phyloP scores from a whole-genome alignment of 2,113 vertebrate genomes.

The Nothobranchius furzeri region DNA sequence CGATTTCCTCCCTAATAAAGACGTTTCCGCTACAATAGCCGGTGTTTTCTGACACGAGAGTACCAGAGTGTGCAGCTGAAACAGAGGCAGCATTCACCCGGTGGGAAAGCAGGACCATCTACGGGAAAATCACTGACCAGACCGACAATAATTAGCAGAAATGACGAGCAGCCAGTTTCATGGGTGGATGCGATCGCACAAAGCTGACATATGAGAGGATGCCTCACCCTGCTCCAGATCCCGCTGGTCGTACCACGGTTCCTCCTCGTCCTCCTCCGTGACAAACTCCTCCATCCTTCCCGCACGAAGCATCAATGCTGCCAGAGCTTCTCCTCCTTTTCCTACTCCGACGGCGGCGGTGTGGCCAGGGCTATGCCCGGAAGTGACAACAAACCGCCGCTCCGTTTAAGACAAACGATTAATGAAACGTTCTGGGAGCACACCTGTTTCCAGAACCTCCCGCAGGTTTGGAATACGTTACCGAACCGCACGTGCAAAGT shows the following conservation, averaged over 20 bases:
- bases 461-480: background rate
- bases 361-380: conserved; percentile 47
- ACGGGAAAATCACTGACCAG: too few relatives aligned
- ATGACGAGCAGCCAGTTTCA: too few relatives aligned
- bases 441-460: conserved; percentile 29
- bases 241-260: conserved; percentile 96
- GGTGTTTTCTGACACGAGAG: background rate
- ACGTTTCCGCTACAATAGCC: too few relatives aligned
- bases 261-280: conserved; percentile 94
- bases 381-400: conserved; percentile 58
- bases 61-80: too few relatives aligned
- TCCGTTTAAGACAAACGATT: conserved; percentile 1
- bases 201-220: background rate
- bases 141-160: too few relatives aligned
- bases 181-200: too few relatives aligned
- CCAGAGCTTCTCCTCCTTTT: conserved; percentile 13
- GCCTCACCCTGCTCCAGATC: conserved; percentile 94
- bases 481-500: too few relatives aligned
- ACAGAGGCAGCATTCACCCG: background rate
- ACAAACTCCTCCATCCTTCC: conserved; percentile 93
- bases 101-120: too few relatives aligned
- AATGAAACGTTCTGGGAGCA: background rate
- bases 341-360: conserved; percentile 19
- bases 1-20: too few relatives aligned
- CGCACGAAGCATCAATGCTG: conserved; percentile 79